Evolutionary conservation across 2,888 invertebrate genomes (phyloP).

Genomic region (Stenichneumon culpator): DNA sequence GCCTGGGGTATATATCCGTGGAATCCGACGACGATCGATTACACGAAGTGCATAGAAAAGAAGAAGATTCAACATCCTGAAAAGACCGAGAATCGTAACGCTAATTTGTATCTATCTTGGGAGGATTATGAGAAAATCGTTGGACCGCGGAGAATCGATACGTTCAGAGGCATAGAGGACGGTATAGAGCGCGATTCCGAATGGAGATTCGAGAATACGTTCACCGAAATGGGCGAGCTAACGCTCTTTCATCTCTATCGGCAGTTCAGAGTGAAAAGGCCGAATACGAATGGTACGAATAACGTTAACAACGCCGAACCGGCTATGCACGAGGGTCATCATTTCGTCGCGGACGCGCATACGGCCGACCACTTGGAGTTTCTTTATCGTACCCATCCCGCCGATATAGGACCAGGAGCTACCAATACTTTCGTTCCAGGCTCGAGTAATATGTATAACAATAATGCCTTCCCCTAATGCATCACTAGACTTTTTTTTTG

Average conservation of each 20-base stretch:
- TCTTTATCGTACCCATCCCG: conserved; percentile 63
- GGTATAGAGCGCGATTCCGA: conserved; percentile 61
- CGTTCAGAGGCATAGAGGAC: conserved; percentile 56
- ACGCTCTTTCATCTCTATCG: conserved; percentile 64
- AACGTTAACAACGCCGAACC: conserved; percentile 49
- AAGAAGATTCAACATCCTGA: conserved; percentile 53
- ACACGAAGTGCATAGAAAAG: conserved; percentile 62
- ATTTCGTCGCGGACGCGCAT: conserved; percentile 60
- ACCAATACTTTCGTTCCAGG: conserved; percentile 59
- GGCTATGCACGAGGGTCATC: conserved; percentile 60
- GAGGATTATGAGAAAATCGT: conserved; percentile 64
- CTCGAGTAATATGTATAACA: conserved; percentile 65
- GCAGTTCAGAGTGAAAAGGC: conserved; percentile 58
- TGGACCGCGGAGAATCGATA: conserved; percentile 57
- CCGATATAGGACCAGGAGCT: conserved; percentile 52
- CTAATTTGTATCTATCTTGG: conserved; percentile 59
- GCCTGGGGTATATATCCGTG: conserved; percentile 72
- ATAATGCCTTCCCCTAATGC: conserved; percentile 60
- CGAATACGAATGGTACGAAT: conserved; percentile 33
- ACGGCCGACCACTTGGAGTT: conserved; percentile 60
- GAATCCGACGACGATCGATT: conserved; percentile 69
- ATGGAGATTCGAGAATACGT: conserved; percentile 63
- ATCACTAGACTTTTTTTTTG: not conserved
- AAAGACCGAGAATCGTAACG: conserved; percentile 43
- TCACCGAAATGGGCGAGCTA: conserved; percentile 65